Base-by-base conservation (phyloP, 2,888 invertebrate species). In the Sympetrum striolatum region DNA sequence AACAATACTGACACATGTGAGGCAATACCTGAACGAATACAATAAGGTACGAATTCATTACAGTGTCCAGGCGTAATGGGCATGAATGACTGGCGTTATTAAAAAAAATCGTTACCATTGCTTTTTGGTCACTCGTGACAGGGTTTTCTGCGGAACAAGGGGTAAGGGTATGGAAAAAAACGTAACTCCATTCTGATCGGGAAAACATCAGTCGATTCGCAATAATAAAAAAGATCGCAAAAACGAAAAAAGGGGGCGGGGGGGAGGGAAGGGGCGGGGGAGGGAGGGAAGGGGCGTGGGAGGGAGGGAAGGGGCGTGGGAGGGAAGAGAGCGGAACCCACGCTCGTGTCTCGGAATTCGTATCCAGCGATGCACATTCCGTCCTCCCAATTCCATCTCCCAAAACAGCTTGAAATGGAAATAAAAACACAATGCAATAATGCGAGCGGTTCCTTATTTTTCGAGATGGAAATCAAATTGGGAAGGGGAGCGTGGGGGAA, bases 341-440 rank as follows among this genome's bases (percentile, higher is more conserved):
- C 82, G 2, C 81, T 10, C 81, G 25, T 31, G 31, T n/a, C 53
- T 31, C 15, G 25, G 35, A 37, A 60, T 15, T 73, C 22, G 82
- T 37, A 86, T 64, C 86, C 60, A 64, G 86, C 86, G 86, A 86
- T 86, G 86, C 86, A 60, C 86, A 60, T 58, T 37, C 73, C 35
- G 48, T 14, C 82, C 37, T 60, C 37, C 58, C 58, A 22, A 37
- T 60, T 60, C 81, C 44, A 44, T 48, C 86, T 31, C 18, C 86
- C n/a, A 58, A 60, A 48, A 86, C 60, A 37, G 86, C 64, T 86
- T 60, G 60, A 60, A 86, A 86, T 39, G 86, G 86, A 48, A 86
- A 86, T 60, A 86, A 86, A 82, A 64, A 86, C 86, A 60, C 86
- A 86, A 86, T 60, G 37, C 86, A 86, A 86, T 86, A 86, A 86